Percentiles rank a stretch among this genome's conserved stretches.
Conservation (phyloP, 2,113 vertebrate species). For the Camelus dromedarius region DNA sequence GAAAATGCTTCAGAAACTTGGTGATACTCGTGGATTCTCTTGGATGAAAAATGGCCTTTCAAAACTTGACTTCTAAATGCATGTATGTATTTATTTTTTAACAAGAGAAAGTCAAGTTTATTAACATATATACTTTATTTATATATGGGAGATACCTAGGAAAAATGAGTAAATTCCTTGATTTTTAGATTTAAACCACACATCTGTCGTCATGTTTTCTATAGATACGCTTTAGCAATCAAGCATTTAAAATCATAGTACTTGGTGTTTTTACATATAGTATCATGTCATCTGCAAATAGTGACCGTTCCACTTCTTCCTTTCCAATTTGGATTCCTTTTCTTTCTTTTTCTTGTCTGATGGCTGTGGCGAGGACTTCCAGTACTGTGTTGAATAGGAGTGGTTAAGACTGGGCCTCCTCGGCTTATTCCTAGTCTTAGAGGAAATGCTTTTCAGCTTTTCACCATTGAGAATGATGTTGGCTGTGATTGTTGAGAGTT, state of each 20-base stretch:
- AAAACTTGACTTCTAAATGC: not conserved
- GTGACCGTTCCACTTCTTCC: not conserved
- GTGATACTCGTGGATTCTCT: not conserved
- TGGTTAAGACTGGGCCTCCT: not conserved
- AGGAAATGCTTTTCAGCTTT: not conserved
- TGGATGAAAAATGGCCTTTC: not conserved
- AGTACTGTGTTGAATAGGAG: not conserved
- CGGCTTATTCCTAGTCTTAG: not conserved
- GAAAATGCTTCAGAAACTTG: not conserved
- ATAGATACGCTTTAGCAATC: not conserved
- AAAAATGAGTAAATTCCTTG: not conserved
- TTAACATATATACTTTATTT: not conserved
- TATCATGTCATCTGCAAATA: not conserved
- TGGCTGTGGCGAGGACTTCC: not conserved
- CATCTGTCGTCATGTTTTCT: not conserved
- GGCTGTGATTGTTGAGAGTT: not conserved
- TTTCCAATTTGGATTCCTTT: not conserved
- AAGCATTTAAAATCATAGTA: not conserved
- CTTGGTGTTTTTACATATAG: not conserved
- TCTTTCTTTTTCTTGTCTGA: not conserved
- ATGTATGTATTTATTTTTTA: not conserved
- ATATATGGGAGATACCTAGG: not conserved
- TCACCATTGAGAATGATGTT: not conserved
- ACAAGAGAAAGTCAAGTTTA: not conserved
- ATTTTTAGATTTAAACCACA: not conserved